A percentile compares a stretch with the other conserved stretches of the same genome.
Conservation (phyloP, 2,113 vertebrate species). For the Bettongia penicillata region DNA sequence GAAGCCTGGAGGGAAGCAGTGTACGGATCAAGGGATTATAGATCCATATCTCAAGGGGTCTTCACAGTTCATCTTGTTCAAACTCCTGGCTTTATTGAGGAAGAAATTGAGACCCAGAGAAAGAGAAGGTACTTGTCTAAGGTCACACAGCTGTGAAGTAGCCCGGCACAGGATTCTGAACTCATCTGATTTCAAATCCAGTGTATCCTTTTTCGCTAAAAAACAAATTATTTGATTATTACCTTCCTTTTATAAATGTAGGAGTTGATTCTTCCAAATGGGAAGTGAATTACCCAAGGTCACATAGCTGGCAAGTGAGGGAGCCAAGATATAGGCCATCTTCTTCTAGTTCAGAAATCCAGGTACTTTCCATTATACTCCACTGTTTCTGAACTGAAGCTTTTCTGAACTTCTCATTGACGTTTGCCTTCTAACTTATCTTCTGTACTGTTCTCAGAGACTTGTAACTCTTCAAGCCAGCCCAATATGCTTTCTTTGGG, state of each 20-base stretch:
- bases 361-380: neutral
- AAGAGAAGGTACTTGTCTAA: neutral
- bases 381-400: neutral
- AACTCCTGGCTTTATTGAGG: neutral
- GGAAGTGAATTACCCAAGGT: neutral
- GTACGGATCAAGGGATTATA: neutral
- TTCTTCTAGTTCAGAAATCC: neutral
- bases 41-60: neutral
- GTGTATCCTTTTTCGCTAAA: neutral
- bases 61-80: neutral
- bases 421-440: neutral
- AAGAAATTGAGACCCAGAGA: neutral
- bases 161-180: neutral
- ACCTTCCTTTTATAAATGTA: neutral
- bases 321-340: neutral
- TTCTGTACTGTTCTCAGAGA: conserved; percentile 20
- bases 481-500: conserved; percentile 58
- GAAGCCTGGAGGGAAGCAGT: neutral
- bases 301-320: neutral
- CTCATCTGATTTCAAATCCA: neutral
- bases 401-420: neutral
- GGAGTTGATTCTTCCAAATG: neutral
- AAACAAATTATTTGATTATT: neutral
- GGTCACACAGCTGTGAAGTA: neutral
- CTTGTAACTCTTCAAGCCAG: conserved; percentile 38